These are phyloP conservation scores for Hecatera dysodea DNA, from an alignment of 2,888 invertebrate species.

Conservation along the genomic window DNA sequence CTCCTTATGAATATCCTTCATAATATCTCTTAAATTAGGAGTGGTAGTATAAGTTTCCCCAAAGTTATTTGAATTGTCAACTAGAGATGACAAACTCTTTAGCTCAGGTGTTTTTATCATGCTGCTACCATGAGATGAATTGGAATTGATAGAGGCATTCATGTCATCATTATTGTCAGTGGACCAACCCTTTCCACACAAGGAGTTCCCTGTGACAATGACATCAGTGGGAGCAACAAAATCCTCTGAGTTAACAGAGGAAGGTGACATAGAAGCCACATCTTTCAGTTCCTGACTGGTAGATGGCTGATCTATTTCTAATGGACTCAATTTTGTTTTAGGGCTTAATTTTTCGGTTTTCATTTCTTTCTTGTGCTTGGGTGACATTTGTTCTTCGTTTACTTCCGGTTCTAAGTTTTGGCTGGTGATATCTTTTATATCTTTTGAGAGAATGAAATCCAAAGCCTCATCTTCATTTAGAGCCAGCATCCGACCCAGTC, in stretches of 20 bases:
- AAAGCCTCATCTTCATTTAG: conserved; percentile 94
- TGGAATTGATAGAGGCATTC: conserved; percentile 87
- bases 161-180: conserved; percentile 91
- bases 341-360: conserved; percentile 23
- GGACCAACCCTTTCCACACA: conserved; percentile 92
- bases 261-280: conserved; percentile 73
- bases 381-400: conserved; percentile 52
- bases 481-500: conserved; percentile 87
- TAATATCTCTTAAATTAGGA: conserved; percentile 92
- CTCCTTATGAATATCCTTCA: conserved; percentile 86
- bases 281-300: conserved; percentile 78
- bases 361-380: conserved; percentile 16
- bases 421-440: conserved; percentile 77
- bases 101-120: conserved; percentile 88
- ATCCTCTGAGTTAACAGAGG: conserved; percentile 80
- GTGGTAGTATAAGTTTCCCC: conserved; percentile 79
- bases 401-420: conserved; percentile 56
- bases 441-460: conserved; percentile 92
- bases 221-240: conserved; percentile 80
- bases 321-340: conserved; percentile 50
- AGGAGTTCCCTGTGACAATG: conserved; percentile 91
- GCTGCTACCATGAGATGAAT: conserved; percentile 89
- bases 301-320: conserved; percentile 78
- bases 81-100: conserved; percentile 86
- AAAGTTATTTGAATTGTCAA: conserved; percentile 82